Evolutionary conservation across 2,888 invertebrate species (phyloP), one percentile per base, ranked within the genome.

Genomic region (Periphyllus acericola): DNA sequence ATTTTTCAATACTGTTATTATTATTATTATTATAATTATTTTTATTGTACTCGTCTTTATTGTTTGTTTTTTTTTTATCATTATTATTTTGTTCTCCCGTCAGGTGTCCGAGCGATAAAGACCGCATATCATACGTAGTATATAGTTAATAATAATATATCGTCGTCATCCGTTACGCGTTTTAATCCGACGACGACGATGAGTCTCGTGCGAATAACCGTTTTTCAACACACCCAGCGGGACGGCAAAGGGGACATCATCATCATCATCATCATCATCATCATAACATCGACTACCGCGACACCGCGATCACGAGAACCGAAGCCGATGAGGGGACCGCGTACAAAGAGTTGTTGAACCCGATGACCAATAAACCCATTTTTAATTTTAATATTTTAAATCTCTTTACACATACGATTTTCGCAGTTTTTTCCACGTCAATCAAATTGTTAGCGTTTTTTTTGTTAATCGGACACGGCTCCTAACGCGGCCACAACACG

Each of bases 331-430:
- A 14, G 46, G 6, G 46, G 66, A n/a, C 55, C 55, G 40, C 46
- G 80, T 32, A 46, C 14, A 14, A 46, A 25, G 68, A 82, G 71
- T 71, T 82, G 82, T 71, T 82, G 82, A 82, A 82, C 82, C 46
- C 82, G 46, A 46, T 82, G 82, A 82, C 82, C 71, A 82, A 82
- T 71, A 71, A 82, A 82, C 71, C 82, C 71, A 82, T 82, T 82
- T 71, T 29, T 40, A 76, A 14, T 80, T 0, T 60, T 60, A 3
- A 60, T 32, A 32, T 36, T 71, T 68, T 71, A 29, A 32, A 3
- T 80, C 36, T 46, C 11, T 46, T 46, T 46, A 46, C 11, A 46
- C 11, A 46, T 46, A 14, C 46, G 11, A 46, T 14, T 1, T 66
- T 11, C 19, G 17, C 80, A 29, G 34, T 46, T 68, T 71, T 66